Evolutionary conservation across 2,888 invertebrate genomes (phyloP), one percentile per base, ranked within the genome.

Genomic region (Gymnosoma rotundatum): DNA sequence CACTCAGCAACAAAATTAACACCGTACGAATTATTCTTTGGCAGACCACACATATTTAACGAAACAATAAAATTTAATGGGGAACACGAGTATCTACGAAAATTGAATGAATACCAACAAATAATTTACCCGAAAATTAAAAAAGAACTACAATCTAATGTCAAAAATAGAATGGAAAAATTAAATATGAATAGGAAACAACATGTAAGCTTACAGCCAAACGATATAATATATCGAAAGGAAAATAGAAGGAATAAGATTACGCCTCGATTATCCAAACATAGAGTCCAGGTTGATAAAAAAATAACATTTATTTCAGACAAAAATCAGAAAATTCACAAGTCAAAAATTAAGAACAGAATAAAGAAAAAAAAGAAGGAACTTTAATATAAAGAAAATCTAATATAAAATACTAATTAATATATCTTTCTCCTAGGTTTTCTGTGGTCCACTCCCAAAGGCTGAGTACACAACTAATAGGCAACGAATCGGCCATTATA

Each of bases 321-420:
- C 10, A 64, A 81, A 66, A 84, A 84, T 12, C 73, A 74, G 38
- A 86, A 87, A 85, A 70, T 84, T 1, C 78, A 83, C 38, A 85
- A 85, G 42, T 60, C 72, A 20, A 85, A 82, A 76, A 56, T 85
- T 48, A 84, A 36, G 12, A 72, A 5, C 7, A 60, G 48, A 32
- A 60, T 48, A 72, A 73, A 61, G 52, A 5, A 5, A 32, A 32
- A 2, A 72, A 72, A 58, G 1, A 42, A 45, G 5, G 16, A 45
- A 1, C 12, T 16, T 5, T 63, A 7, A 63, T 14, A 63, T 42
- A 45, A 63, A 63, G 38, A n/a, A 61, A n/a, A n/a, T n/a, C n/a
- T n/a, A n/a, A n/a, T n/a, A n/a, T n/a, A n/a, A n/a, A n/a, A n/a
- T n/a, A n/a, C n/a, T n/a, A n/a, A n/a, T n/a, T n/a, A n/a, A n/a